Evolutionary conservation across 2,797 vertebrate species (phyloP), one percentile per base, ranked within the genome.

Genomic region (Syngnathus rostellatus): DNA sequence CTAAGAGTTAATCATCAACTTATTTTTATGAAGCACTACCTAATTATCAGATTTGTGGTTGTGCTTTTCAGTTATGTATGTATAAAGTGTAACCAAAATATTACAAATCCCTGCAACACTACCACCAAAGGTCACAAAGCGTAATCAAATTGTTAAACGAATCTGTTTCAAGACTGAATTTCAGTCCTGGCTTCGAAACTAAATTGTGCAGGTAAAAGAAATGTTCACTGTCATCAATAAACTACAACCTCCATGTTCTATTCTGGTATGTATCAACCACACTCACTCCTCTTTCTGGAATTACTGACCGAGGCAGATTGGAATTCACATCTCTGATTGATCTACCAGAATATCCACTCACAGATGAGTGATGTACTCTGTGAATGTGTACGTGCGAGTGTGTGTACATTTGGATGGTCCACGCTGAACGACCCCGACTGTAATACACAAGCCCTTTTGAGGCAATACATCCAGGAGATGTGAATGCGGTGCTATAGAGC

Each of bases 281-380:
- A 60, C 37, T 51, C 11, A 0, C 48, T 58, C 80, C 69, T 66
- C 69, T 68, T 66, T 58, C 71, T 68, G 65, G 64, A 69, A 70
- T 78, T 78, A 72, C 80, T 74, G 78, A 72, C 75, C 68, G 72
- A 55, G 67, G 74, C 64, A 80, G 80, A 88, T 83, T 87, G 81
- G 79, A 85, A 75, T 80, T 77, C 68, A 70, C 77, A 57, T 76
- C 75, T 79, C 75, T 80, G 79, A 88, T 85, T 82, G 81, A 88
- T 90, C 84, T 73, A 77, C 75, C 71, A 23, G 65, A 38, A 62
- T 80, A 82, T 84, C 86, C 83, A 86, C 80, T 77, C 67, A 61
- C 48, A 65, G 79, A 75, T 85, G 80, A 87, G 73, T 72, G 78
- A 87, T 85, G 75, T 68, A 74, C 45, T 8, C 43, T 17, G 48